These are phyloP conservation scores for Achatina immaculata DNA, from an alignment of 1,140 invertebrate genomes.

Conservation along the genomic window DNA sequence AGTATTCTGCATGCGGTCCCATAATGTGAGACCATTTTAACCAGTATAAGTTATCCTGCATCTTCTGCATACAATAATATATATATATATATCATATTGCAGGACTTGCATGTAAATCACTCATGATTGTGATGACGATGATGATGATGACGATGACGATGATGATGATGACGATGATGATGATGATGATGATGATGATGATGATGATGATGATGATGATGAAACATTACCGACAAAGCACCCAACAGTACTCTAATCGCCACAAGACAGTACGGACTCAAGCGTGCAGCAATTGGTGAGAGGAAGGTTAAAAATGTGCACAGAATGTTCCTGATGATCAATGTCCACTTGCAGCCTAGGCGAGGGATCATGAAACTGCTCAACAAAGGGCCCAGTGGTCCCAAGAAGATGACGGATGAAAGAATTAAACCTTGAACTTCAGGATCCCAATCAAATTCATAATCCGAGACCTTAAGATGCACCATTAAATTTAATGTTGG, in stretches of 20 bases:
- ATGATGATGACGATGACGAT: conserved; percentile 10
- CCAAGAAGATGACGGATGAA: not conserved
- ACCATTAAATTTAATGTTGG: too few relatives aligned
- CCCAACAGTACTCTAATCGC: too few relatives aligned
- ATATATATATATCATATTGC: too few relatives aligned
- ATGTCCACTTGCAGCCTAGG: not conserved
- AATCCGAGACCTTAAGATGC: not conserved
- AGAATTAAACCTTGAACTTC: conserved; percentile 4
- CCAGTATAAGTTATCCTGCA: too few relatives aligned
- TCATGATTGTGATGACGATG: not conserved
- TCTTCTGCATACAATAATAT: too few relatives aligned
- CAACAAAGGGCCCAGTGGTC: not conserved
- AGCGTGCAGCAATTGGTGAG: not conserved
- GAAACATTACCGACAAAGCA: too few relatives aligned
- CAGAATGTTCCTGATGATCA: not conserved
- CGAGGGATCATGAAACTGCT: not conserved
- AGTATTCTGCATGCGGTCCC: too few relatives aligned
- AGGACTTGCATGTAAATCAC: too few relatives aligned
- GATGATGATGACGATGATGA: not conserved
- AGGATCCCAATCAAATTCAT: not conserved
- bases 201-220: too few relatives aligned
- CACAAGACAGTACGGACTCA: too few relatives aligned
- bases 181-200: not conserved
- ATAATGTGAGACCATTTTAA: too few relatives aligned
- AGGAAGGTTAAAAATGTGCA: not conserved